Evolutionary conservation across 2,888 invertebrate genomes (phyloP).

Genomic region (Bombylius major): DNA sequence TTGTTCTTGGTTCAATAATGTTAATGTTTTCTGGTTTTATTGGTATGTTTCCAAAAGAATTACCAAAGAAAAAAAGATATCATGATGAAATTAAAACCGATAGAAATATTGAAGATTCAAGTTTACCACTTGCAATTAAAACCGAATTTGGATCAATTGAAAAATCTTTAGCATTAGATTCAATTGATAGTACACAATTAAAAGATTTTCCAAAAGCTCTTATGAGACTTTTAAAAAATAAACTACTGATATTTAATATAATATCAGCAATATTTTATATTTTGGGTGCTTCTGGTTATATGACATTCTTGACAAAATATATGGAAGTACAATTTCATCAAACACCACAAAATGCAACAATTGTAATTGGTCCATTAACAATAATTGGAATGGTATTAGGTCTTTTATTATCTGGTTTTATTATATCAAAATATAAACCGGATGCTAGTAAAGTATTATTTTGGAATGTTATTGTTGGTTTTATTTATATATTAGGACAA

Average conservation of each 20-base stretch:
- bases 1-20: constrained; percentile 41
- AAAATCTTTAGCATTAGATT: neutral
- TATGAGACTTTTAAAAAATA: constrained; percentile 48
- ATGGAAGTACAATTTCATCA: constrained; percentile 60
- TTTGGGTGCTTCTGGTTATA: constrained; percentile 48
- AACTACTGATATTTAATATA: constrained; percentile 52
- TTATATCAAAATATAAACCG: constrained; percentile 49
- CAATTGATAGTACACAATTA: neutral
- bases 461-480: constrained; percentile 50
- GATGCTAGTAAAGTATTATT: constrained; percentile 42
- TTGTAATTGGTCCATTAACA: constrained; percentile 49
- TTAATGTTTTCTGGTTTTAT: constrained; percentile 47
- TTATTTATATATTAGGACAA: constrained; percentile 41
- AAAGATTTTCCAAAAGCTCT: constrained; percentile 45
- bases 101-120: neutral
- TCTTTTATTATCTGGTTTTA: constrained; percentile 44
- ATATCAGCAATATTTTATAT: constrained; percentile 53
- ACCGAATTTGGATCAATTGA: neutral
- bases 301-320: constrained; percentile 61
- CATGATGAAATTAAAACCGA: neutral
- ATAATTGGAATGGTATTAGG: constrained; percentile 48
- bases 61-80: constrained; percentile 23
- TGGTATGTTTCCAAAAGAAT: constrained; percentile 47
- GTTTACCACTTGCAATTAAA: neutral
- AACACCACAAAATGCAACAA: constrained; percentile 50